Conservation (phyloP, 2,888 invertebrate species). For the Acronicta psi region DNA sequence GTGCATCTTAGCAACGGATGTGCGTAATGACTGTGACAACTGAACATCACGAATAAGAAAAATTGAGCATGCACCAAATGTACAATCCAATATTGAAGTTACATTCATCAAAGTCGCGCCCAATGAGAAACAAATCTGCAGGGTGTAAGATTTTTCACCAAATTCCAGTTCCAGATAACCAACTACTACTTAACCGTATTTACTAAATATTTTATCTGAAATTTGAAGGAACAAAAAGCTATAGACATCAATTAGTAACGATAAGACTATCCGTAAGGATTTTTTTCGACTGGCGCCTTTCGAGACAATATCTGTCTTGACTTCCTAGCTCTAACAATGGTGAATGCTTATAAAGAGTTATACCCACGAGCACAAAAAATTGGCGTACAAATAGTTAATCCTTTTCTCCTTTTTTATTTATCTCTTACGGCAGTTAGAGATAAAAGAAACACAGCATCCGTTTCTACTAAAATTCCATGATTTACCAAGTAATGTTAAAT, state of each 20-base stretch:
- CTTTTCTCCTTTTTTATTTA: slow-evolving; percentile 20
- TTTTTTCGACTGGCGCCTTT: slow-evolving; percentile 50
- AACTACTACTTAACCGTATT: slow-evolving; percentile 24
- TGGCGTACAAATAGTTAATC: slow-evolving; percentile 12
- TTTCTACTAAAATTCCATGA: slow-evolving; percentile 3
- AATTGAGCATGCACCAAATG: slow-evolving; percentile 39
- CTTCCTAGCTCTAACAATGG: slow-evolving; percentile 37
- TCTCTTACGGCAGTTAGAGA: slow-evolving; percentile 21
- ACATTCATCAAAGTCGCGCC: slow-evolving; percentile 43
- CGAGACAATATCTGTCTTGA: slow-evolving; percentile 42
- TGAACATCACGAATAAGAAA: slow-evolving; percentile 62
- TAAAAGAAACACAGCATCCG: slow-evolving; percentile 10
- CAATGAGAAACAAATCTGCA: slow-evolving; percentile 27
- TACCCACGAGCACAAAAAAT: slow-evolving; percentile 33
- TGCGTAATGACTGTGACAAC: slow-evolving; percentile 75
- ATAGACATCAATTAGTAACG: slow-evolving; percentile 30
- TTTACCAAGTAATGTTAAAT: slow-evolving; percentile 13
- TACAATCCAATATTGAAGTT: slow-evolving; percentile 19
- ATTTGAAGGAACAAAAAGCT: slow-evolving; percentile 10
- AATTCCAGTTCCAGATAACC: slow-evolving; percentile 24
- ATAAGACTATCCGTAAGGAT: slow-evolving; percentile 38
- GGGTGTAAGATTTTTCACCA: slow-evolving; percentile 11
- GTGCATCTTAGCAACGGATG: slow-evolving; percentile 81
- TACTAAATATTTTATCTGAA: slow-evolving; percentile 33
- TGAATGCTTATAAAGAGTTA: slow-evolving; percentile 27